Percentiles rank a stretch among this genome's conserved stretches.
These are phyloP conservation scores for Octodonta nipae DNA, from an alignment of 2,888 invertebrate genomes.

Conservation along the genomic window DNA sequence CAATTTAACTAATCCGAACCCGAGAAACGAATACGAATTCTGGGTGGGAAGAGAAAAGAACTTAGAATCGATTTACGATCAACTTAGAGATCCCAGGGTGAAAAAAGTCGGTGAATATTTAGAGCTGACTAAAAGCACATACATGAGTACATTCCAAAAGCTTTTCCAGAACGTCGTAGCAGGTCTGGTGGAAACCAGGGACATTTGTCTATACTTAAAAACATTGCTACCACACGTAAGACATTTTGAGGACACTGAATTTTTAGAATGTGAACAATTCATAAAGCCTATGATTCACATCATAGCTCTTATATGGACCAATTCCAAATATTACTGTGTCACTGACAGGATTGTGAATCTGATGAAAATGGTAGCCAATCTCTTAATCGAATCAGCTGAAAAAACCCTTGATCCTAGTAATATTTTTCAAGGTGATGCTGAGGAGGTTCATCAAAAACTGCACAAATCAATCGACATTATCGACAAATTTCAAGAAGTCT, in stretches of 20 bases:
- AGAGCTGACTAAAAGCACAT: slow-evolving; percentile 67
- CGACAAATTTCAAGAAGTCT: slow-evolving; percentile 28
- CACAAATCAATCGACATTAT: slow-evolving; percentile 22
- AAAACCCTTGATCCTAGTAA: slow-evolving; percentile 62
- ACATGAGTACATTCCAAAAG: slow-evolving; percentile 60
- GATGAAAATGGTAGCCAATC: slow-evolving; percentile 65
- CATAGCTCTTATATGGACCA: slow-evolving; percentile 72
- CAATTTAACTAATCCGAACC: slow-evolving; percentile 56
- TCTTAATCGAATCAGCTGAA: slow-evolving; percentile 61
- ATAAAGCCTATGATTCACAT: slow-evolving; percentile 64
- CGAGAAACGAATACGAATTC: slow-evolving; percentile 60
- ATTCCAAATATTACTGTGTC: slow-evolving; percentile 41
- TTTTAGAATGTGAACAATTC: slow-evolving; percentile 45
- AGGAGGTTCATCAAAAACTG: slow-evolving; percentile 29
- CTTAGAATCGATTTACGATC: slow-evolving; percentile 74
- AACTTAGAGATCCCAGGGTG: slow-evolving; percentile 68
- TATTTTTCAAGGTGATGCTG: slow-evolving; percentile 70
- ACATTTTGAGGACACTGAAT: slow-evolving; percentile 55
- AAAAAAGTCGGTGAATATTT: slow-evolving; percentile 61
- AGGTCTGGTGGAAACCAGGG: slow-evolving; percentile 69
- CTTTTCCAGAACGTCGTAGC: slow-evolving; percentile 67
- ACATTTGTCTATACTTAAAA: slow-evolving; percentile 65
- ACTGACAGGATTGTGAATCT: slow-evolving; percentile 52
- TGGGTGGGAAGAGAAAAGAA: slow-evolving; percentile 69
- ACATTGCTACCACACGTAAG: slow-evolving; percentile 60